Evolutionary conservation across 1,140 invertebrate genomes (phyloP).

Genomic region (Lepidostoma basale): DNA sequence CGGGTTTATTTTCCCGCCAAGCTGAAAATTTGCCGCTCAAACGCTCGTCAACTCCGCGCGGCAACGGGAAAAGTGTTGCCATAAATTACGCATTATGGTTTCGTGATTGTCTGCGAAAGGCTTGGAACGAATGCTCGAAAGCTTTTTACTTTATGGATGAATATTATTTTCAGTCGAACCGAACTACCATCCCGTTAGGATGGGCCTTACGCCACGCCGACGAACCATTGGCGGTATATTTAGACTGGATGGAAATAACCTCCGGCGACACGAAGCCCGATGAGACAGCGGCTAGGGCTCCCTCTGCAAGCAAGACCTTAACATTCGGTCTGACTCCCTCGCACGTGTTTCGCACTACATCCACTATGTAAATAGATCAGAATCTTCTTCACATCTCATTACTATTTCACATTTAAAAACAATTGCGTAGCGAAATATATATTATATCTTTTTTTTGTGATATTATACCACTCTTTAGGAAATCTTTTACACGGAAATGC

Average conservation of each 20-base stretch:
- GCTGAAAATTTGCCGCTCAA: neutral
- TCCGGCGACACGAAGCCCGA: conserved; percentile 10
- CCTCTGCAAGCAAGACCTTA: conserved; percentile 12
- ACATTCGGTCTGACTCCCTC: conserved; percentile 7
- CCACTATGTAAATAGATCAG: too few species aligned
- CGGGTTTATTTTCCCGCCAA: conserved; percentile 1
- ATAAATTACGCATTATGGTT: too few species aligned
- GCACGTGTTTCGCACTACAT: conserved; percentile 1
- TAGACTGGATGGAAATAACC: conserved; percentile 17
- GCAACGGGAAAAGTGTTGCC: neutral
- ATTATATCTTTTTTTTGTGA: too few species aligned
- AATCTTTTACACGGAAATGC: too few species aligned
- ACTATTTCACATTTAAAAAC: too few species aligned
- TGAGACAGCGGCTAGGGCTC: neutral
- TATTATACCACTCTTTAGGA: too few species aligned
- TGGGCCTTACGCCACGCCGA: neutral
- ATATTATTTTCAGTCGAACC: conserved; percentile 1
- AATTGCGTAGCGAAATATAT: too few species aligned
- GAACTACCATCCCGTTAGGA: neutral
- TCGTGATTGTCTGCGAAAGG: neutral
- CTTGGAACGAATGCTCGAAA: neutral
- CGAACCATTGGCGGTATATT: conserved; percentile 16
- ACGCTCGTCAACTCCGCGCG: neutral
- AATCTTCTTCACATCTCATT: too few species aligned
- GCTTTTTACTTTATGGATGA: neutral